These are phyloP conservation scores for Campoplex capitator DNA, from an alignment of 2,888 invertebrate species.

Conservation along the genomic window DNA sequence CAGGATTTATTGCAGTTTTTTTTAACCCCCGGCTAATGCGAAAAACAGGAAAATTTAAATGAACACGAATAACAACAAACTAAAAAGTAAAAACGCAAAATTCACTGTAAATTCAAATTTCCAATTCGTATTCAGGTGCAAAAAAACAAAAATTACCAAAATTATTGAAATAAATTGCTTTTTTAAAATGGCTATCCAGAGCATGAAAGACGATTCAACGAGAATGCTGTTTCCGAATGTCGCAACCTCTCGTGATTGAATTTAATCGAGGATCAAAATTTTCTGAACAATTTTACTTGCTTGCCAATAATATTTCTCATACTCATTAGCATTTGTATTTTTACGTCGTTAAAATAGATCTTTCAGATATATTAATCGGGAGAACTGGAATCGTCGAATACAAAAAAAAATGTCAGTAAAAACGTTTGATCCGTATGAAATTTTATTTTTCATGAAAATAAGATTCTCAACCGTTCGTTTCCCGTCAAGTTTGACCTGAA, in stretches of 20 bases:
- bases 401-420: not conserved
- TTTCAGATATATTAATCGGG: no score
- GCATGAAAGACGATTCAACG: not conserved
- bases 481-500: constrained; percentile 67
- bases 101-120: not conserved
- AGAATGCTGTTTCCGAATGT: not conserved
- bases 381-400: no score
- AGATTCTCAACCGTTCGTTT: constrained; percentile 71
- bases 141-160: not conserved
- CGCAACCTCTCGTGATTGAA: not conserved
- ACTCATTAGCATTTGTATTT: no score
- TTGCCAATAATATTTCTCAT: not conserved
- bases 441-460: constrained; percentile 63
- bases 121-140: not conserved
- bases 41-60: no score
- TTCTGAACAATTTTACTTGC: not conserved
- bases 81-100: not conserved
- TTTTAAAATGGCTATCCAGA: not conserved
- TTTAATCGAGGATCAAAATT: not conserved
- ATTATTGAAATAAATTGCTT: not conserved
- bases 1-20: not conserved
- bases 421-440: not conserved
- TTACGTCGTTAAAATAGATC: not conserved
- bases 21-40: not conserved
- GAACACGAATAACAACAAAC: no score